A percentile compares a stretch with the other conserved stretches of the same genome.
phyloP scores from a whole-genome alignment of 2,797 vertebrate genomes.

The Amblyraja radiata region DNA sequence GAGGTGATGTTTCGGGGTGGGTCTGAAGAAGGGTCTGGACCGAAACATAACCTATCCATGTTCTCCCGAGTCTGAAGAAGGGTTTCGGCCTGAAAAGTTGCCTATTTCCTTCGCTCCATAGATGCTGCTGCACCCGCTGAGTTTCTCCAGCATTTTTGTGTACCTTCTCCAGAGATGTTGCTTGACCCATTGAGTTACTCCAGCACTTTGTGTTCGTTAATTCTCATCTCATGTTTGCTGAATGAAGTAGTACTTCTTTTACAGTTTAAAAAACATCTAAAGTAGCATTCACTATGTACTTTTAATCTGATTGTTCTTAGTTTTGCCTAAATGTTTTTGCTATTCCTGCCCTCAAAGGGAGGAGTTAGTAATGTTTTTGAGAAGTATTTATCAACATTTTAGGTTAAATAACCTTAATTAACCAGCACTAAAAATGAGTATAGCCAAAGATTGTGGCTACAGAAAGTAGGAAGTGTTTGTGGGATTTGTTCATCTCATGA shows the following conservation, averaged over 20 bases:
- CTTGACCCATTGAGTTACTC: too few species aligned
- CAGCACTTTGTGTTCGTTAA: too few species aligned
- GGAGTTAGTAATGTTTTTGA: neutral
- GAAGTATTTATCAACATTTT: neutral
- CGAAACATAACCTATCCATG: too few species aligned
- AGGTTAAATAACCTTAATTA: neutral
- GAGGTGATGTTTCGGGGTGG: too few species aligned
- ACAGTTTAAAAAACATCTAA: too few species aligned
- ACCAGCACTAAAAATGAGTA: neutral
- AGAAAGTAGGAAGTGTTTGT: neutral
- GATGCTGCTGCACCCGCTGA: too few species aligned
- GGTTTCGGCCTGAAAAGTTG: too few species aligned
- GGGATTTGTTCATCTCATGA: neutral
- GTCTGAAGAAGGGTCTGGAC: too few species aligned
- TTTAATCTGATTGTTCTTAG: neutral
- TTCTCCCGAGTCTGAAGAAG: too few species aligned
- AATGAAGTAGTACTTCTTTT: neutral
- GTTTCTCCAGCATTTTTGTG: too few species aligned
- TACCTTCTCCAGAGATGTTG: too few species aligned
- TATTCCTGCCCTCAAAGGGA: neutral
- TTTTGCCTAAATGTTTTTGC: neutral
- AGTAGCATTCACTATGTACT: neutral
- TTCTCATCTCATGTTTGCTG: neutral
- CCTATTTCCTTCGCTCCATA: too few species aligned
- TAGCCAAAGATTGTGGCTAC: neutral